These are phyloP conservation scores for Elymnias hypermnestra DNA, from an alignment of 1,140 invertebrate genomes.

Conservation along the genomic window DNA sequence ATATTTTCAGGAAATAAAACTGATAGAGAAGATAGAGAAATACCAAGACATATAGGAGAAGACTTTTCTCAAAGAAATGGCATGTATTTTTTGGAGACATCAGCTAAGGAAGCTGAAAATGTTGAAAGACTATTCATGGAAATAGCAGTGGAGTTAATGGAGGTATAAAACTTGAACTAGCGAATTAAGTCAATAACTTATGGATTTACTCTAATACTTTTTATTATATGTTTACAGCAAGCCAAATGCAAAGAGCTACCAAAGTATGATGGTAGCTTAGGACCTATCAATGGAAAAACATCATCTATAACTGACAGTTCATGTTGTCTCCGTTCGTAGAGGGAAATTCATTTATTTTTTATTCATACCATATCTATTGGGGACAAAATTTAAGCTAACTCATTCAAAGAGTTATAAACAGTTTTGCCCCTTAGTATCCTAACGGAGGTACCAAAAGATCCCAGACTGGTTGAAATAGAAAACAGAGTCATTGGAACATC, in stretches of 20 bases:
- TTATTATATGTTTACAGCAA: constrained; percentile 78
- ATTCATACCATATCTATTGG: not conserved
- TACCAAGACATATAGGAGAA: constrained; percentile 95
- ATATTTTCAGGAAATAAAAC: constrained; percentile 94
- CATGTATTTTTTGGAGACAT: constrained; percentile 99
- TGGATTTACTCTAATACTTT: too few relatives aligned
- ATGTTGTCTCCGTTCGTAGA: constrained; percentile 75
- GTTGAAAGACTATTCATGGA: constrained; percentile 97
- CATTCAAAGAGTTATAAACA: not conserved
- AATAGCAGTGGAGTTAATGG: constrained; percentile 94
- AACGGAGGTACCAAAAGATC: too few relatives aligned
- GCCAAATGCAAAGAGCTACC: constrained; percentile 86
- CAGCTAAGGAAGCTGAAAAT: constrained; percentile 98
- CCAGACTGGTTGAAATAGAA: too few relatives aligned
- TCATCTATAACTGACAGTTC: constrained; percentile 81
- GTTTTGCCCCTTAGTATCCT: not conserved
- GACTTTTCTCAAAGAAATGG: constrained; percentile 96
- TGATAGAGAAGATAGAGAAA: constrained; percentile 95
- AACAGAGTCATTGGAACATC: too few relatives aligned
- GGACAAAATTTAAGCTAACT: not conserved
- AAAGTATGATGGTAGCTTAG: constrained; percentile 83
- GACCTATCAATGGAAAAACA: constrained; percentile 83
- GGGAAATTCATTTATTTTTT: constrained; percentile 39
- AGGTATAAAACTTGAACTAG: constrained; percentile 68
- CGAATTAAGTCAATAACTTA: too few relatives aligned